Conservation (phyloP, 2,113 vertebrate species). For the Phaethon lepturus region DNA sequence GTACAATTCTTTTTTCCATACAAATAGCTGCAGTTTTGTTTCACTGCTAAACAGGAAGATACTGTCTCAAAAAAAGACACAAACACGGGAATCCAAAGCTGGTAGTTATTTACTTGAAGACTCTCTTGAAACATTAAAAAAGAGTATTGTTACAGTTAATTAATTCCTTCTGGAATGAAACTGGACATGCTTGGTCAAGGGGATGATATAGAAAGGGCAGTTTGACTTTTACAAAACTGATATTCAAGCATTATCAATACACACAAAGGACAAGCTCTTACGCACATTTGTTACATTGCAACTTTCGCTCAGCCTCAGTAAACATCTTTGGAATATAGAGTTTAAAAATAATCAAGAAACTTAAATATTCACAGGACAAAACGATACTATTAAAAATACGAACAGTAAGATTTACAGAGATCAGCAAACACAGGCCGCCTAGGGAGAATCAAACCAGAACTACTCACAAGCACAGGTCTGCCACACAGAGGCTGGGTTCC, state of each 20-base stretch:
- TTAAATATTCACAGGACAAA: constrained; percentile 41
- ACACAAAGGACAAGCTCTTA: neutral
- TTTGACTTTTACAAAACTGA: neutral
- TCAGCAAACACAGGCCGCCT: neutral
- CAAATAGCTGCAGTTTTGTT: neutral
- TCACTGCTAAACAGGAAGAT: neutral
- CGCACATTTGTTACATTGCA: neutral
- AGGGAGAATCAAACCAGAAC: rapidly evolving
- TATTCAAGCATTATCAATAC: neutral
- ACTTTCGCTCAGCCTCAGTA: neutral
- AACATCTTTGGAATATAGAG: neutral
- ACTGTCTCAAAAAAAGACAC: neutral
- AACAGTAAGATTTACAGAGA: neutral
- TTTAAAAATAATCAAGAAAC: neutral
- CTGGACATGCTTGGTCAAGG: neutral
- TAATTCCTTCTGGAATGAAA: neutral
- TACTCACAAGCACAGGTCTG: neutral
- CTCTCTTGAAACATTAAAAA: neutral
- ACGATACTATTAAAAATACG: rapidly evolving
- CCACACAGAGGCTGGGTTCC: neutral
- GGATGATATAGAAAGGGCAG: neutral
- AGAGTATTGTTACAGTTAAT: neutral
- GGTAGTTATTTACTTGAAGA: neutral
- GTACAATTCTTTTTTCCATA: neutral
- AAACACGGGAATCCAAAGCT: constrained; percentile 13